Percentiles rank a stretch among this genome's conserved stretches.
These are phyloP conservation scores for Amphimallon solstitiale DNA, from an alignment of 2,888 invertebrate species.

Conservation along the genomic window DNA sequence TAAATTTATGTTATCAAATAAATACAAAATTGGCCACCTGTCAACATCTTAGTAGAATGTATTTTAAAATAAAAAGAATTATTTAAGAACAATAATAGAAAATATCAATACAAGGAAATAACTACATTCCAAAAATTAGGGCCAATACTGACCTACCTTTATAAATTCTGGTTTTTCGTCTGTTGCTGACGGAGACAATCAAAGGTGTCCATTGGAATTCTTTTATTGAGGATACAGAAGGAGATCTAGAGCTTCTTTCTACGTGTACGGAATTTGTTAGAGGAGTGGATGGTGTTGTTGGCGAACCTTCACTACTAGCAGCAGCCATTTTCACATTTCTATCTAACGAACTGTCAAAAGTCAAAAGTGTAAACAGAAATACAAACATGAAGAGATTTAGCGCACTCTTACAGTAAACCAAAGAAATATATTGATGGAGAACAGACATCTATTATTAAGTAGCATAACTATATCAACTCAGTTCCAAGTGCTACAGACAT, in stretches of 20 bases:
- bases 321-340: slow-evolving; percentile 55
- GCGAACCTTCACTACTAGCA: slow-evolving; percentile 62
- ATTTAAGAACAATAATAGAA: no score
- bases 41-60: no score
- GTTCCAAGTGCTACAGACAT: no score
- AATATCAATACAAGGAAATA: not conserved
- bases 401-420: slow-evolving; percentile 4
- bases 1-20: no score
- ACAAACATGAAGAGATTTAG: not conserved
- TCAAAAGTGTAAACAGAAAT: slow-evolving; percentile 20
- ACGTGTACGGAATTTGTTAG: slow-evolving; percentile 44
- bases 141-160: slow-evolving; percentile 46
- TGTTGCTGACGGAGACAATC: slow-evolving; percentile 53
- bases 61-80: no score
- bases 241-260: slow-evolving; percentile 65
- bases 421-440: not conserved
- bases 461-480: no score
- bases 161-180: slow-evolving; percentile 43
- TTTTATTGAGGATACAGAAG: slow-evolving; percentile 67
- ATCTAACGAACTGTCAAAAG: slow-evolving; percentile 22
- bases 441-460: not conserved
- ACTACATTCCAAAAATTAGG: slow-evolving; percentile 1
- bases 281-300: slow-evolving; percentile 56
- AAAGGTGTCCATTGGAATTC: slow-evolving; percentile 63
- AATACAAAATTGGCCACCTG: no score